Base-by-base conservation (phyloP, 2,797 vertebrate genomes). In the Odontamblyopus lacepedii region DNA sequence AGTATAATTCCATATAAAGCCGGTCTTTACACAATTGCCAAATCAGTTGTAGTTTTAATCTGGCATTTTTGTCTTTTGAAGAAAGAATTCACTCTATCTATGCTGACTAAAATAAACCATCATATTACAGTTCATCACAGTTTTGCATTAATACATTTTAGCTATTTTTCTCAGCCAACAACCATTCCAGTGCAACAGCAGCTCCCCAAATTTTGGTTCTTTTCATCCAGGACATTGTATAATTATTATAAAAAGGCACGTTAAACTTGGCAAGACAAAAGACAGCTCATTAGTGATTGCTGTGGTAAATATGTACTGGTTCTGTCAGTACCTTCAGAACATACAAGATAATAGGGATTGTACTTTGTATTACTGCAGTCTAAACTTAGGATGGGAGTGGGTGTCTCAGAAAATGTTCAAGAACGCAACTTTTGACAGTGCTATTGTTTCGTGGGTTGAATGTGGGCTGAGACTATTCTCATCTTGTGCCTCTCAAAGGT, bases 361-460 rank as follows among this genome's bases (percentile, higher is more conserved):
- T 27, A 27, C 62, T 65, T 86, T 84, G 82, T 62, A 86, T 86
- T 83, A 83, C 55, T 38, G 1, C 70, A 68, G 75, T 62, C 71
- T 71, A 76, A 29, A 29, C 12, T 26, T 48, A 48, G 44, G 44
- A 50, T 76, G 30, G 50, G 75, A 74, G 86, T 82, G 35, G 87
- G 87, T 69, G 84, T 80, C 32, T 75, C 72, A 71, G 64, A 67
- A 63, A 77, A 67, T 53, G 64, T 51, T 69, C 67, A 53, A 69
- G 69, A 74, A 73, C 35, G 48, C 41, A 67, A 63, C 56, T 6
- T 57, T 69, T 19, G 6, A n/a, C 38, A 64, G 72, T 15, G 44
- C 35, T 48, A 9, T 16, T 51, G 44, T 64, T 64, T 26, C 18
- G 38, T 64, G 35, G 38, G n/a, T 27, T 64, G n/a, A 48, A 48